Evolutionary conservation across 2,797 vertebrate species (phyloP).

Genomic region (Anguilla pacifica): DNA sequence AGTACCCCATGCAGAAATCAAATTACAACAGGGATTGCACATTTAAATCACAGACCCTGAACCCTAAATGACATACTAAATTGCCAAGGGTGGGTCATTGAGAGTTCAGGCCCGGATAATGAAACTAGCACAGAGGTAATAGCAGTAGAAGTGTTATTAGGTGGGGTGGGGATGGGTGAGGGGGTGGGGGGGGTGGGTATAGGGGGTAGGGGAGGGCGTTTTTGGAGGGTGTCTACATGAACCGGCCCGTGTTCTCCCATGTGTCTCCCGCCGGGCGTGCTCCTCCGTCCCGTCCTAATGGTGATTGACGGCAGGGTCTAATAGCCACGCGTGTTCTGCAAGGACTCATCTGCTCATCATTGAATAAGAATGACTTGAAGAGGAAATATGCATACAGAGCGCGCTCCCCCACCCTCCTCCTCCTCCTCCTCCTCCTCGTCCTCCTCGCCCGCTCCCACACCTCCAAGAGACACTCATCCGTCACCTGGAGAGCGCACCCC

Average conservation of each 20-base stretch:
- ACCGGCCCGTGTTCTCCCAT: conserved; percentile 6
- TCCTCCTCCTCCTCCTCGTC: conserved; percentile 47
- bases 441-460: conserved; percentile 41
- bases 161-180: conserved; percentile 51
- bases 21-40: conserved; percentile 78
- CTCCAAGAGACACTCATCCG: neutral
- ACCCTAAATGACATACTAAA: conserved; percentile 83
- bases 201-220: conserved; percentile 68
- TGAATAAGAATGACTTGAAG: conserved; percentile 23
- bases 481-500: neutral
- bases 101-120: conserved; percentile 84
- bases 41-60: conserved; percentile 79
- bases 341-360: conserved; percentile 28
- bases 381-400: conserved; percentile 6
- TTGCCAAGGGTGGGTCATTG: conserved; percentile 79
- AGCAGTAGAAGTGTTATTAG: conserved; percentile 79
- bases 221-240: conserved; percentile 73
- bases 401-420: conserved; percentile 25
- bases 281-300: neutral
- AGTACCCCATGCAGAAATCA: conserved; percentile 76
- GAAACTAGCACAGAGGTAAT: conserved; percentile 83
- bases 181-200: conserved; percentile 62
- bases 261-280: conserved; percentile 30
- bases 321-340: neutral
- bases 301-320: conserved; percentile 4